These are phyloP conservation scores for Malthinus flaveolus DNA, from an alignment of 2,888 invertebrate species.

Conservation along the genomic window DNA sequence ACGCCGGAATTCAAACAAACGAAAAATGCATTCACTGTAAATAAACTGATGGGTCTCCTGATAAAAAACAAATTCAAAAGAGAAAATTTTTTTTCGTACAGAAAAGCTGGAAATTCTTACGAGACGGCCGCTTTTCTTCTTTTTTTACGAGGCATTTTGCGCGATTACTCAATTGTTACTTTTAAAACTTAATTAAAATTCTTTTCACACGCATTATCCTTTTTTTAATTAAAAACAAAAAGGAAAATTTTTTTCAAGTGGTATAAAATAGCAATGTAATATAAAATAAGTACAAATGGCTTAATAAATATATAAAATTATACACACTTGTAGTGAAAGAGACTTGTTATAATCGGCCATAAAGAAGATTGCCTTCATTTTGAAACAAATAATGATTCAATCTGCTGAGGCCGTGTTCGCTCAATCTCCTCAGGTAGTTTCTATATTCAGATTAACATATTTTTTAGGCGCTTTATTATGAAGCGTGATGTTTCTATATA, in stretches of 20 bases:
- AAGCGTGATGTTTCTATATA: constrained; percentile 38
- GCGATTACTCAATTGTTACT: no score
- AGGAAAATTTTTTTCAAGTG: no score
- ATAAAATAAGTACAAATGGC: background rate
- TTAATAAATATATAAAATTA: constrained; percentile 4
- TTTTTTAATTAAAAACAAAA: no score
- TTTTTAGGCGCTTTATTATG: constrained; percentile 46
- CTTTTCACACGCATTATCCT: no score
- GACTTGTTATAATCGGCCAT: constrained; percentile 16
- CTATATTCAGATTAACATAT: constrained; percentile 45
- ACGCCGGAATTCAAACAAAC: background rate
- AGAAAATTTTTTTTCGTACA: no score
- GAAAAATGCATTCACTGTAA: constrained; percentile 2
- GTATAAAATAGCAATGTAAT: no score
- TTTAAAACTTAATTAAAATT: no score
- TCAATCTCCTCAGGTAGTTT: constrained; percentile 44
- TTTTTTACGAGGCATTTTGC: no score
- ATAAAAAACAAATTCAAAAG: no score
- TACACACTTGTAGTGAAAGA: constrained; percentile 7
- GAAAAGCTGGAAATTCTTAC: no score
- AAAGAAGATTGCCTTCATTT: constrained; percentile 28
- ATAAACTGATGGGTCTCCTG: background rate
- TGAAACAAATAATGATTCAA: constrained; percentile 30
- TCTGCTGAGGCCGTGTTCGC: constrained; percentile 29
- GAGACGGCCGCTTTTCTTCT: no score